These are phyloP conservation scores for Pseudoatta argentina DNA, from an alignment of 1,140 invertebrate species.

Conservation along the genomic window DNA sequence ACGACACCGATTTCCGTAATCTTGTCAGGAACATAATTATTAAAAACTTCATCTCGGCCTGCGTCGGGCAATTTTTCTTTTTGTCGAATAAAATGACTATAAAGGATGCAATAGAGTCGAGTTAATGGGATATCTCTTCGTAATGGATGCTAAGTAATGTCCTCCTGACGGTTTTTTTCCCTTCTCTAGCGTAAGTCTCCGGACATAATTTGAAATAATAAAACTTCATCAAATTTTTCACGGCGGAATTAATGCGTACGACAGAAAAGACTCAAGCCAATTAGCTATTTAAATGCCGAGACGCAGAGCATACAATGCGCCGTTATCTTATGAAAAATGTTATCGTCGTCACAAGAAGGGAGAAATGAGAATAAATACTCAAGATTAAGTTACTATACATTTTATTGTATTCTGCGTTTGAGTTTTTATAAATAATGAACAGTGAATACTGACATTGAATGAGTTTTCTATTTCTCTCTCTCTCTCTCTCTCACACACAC, in stretches of 20 bases:
- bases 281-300: conserved; percentile 28
- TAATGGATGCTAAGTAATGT: conserved; percentile 50
- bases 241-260: conserved; percentile 35
- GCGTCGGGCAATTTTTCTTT: conserved; percentile 16
- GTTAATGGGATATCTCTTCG: conserved; percentile 67
- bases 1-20: conserved; percentile 14
- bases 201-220: conserved; percentile 52
- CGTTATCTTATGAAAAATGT: neutral
- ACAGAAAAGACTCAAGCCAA: conserved; percentile 9
- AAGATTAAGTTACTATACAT: conserved; percentile 82
- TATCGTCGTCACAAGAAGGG: neutral
- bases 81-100: conserved; percentile 25
- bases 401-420: conserved; percentile 83
- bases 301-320: neutral
- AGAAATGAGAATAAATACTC: conserved; percentile 25
- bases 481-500: conserved; percentile 30
- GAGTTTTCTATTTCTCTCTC: conserved; percentile 60
- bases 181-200: neutral
- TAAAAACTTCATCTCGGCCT: neutral
- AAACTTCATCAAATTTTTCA: conserved; percentile 40
- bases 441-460: conserved; percentile 83
- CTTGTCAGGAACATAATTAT: neutral
- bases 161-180: conserved; percentile 6
- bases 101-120: conserved; percentile 45
- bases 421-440: conserved; percentile 85